Base-by-base conservation (phyloP, 2,113 vertebrate species). In the Petroica traversi region DNA sequence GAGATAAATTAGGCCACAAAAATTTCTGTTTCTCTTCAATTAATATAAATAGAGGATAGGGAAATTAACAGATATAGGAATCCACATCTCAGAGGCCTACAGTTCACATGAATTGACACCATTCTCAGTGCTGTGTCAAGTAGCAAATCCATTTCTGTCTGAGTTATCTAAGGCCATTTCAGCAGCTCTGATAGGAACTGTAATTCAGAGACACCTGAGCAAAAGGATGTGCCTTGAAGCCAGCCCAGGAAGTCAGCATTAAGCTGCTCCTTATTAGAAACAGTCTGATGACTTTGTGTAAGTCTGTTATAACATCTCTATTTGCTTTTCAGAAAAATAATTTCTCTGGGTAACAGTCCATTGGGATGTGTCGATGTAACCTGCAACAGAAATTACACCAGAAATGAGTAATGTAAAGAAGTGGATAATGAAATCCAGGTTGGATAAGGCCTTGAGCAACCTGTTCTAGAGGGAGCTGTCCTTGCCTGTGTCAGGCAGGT, bases 401-500 rank as follows among this genome's bases (percentile, higher is more conserved):
- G 31, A 48, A 54, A 41, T 61, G 17, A 29, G 18, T 18, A 40
- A 40, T 31, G 25, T 14, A 61, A 48, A 82, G 20, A 61, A 52
- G 40, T 31, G 6, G 17, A 19, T 16, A 34, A 61, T 54, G n/a
- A 61, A 31, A 26, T 48, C 29, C 24, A 46, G 20, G 5, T 31
- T 54, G n/a, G n/a, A 22, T 40, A 75, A 74, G 23, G 19, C 28
- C 33, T 67, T 43, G 52, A 52, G 38, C 8, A 59, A 2, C 24
- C 4, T 34, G 25, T 2, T 74, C 20, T 54, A 5, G 46, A 54
- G 40, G 46, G 46, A 75, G 20, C n/a, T 61, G 40, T 67, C 17
- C 62, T 38, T 67, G 9, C 17, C n/a, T 5, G 0, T 6, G 4
- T 7, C 40, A n/a, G n/a, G 10, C 6, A 14, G 7, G 9, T 3